Evolutionary conservation across 2,888 invertebrate genomes (phyloP).

Genomic region (Andrena marginata): DNA sequence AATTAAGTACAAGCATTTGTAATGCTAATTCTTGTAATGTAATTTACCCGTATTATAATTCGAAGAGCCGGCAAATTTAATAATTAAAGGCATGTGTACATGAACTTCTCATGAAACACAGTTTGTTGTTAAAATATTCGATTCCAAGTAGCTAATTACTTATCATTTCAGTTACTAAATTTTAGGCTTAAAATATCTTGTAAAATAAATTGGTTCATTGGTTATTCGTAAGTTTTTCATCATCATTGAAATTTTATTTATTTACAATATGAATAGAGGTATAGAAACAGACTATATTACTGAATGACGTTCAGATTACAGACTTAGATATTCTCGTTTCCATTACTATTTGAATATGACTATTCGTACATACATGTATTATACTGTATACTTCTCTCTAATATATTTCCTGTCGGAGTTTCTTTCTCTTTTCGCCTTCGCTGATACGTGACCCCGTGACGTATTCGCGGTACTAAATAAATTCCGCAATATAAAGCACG

Average conservation of each 20-base stretch:
- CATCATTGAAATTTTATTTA: neutral
- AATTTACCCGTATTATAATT: no score
- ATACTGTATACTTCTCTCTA: slow-evolving; percentile 19
- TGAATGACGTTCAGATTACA: neutral
- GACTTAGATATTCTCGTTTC: slow-evolving; percentile 27
- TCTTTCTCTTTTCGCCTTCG: slow-evolving; percentile 25
- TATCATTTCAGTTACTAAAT: neutral
- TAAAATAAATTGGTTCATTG: neutral
- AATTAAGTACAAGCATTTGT: no score
- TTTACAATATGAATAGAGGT: neutral
- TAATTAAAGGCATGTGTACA: neutral
- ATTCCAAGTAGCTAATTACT: neutral
- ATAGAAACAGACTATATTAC: neutral
- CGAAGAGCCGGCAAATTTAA: neutral
- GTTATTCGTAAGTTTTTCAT: no score
- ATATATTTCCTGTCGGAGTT: slow-evolving; percentile 29
- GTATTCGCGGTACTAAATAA: slow-evolving; percentile 68
- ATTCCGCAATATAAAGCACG: slow-evolving; percentile 63
- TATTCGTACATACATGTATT: slow-evolving; percentile 7
- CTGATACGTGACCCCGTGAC: slow-evolving; percentile 44
- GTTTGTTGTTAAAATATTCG: neutral
- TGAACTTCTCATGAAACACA: neutral
- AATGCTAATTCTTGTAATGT: slow-evolving; percentile 6
- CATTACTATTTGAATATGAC: neutral
- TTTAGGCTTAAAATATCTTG: neutral